A percentile compares a stretch with the other conserved stretches of the same genome.
Evolutionary conservation across 2,888 invertebrate species (phyloP).

Genomic region (Melinopterus prodromus): DNA sequence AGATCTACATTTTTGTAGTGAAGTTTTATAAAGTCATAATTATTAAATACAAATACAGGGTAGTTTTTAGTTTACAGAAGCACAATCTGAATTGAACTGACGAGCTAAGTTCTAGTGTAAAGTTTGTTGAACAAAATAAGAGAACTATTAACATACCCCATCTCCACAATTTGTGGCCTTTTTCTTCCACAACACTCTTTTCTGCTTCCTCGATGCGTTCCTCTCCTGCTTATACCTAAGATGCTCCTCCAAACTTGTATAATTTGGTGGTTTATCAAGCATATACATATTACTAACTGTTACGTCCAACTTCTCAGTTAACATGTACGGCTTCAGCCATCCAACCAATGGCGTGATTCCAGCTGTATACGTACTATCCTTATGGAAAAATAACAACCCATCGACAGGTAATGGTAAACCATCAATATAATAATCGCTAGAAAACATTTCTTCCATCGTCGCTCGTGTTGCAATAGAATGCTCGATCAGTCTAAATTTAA

Average conservation of each 20-base stretch:
- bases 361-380: slow-evolving; percentile 62
- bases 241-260: slow-evolving; percentile 63
- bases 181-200: slow-evolving; percentile 45
- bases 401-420: slow-evolving; percentile 69
- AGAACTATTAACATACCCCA: slow-evolving; percentile 16
- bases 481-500: slow-evolving; percentile 62
- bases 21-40: too few species aligned
- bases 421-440: slow-evolving; percentile 53
- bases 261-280: slow-evolving; percentile 61
- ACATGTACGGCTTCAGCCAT: slow-evolving; percentile 92
- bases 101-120: neutral
- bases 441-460: slow-evolving; percentile 61
- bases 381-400: slow-evolving; percentile 93
- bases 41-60: too few species aligned
- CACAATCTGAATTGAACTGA: too few species aligned
- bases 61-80: too few species aligned
- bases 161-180: slow-evolving; percentile 33
- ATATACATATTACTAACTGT: slow-evolving; percentile 60
- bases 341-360: slow-evolving; percentile 88
- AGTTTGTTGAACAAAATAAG: neutral
- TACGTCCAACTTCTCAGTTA: slow-evolving; percentile 76
- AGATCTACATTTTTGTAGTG: too few species aligned
- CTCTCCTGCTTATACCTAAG: slow-evolving; percentile 60
- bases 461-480: slow-evolving; percentile 57
- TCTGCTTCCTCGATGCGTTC: slow-evolving; percentile 16